Evolutionary conservation across 2,113 vertebrate genomes (phyloP).

Genomic region (Petroica traversi): DNA sequence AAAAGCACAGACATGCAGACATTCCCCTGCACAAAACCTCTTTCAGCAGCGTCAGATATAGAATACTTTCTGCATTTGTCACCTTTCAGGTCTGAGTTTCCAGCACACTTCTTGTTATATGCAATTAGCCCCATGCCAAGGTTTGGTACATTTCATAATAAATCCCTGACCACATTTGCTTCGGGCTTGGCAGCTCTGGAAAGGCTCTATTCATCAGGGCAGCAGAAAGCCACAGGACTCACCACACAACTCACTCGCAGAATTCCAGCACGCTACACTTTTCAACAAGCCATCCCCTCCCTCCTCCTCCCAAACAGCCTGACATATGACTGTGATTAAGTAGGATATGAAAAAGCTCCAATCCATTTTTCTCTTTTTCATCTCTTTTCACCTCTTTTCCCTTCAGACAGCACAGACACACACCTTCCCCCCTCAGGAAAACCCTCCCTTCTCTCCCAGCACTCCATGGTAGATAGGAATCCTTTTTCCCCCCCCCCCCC

Average conservation of each 20-base stretch:
- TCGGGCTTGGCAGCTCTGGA: constrained; percentile 78
- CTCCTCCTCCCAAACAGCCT: constrained; percentile 63
- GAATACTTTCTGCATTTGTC: constrained; percentile 79
- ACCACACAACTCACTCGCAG: constrained; percentile 65
- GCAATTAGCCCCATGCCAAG: constrained; percentile 80
- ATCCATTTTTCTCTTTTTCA: constrained; percentile 64
- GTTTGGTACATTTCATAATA: constrained; percentile 78
- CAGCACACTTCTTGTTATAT: constrained; percentile 76
- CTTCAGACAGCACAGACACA: neutral
- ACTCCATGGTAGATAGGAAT: constrained; percentile 56
- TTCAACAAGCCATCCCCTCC: constrained; percentile 66
- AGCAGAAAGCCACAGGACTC: constrained; percentile 68
- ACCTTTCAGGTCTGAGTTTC: constrained; percentile 73
- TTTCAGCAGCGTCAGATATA: constrained; percentile 73
- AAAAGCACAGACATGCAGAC: constrained; percentile 67
- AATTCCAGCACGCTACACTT: constrained; percentile 74
- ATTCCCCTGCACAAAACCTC: constrained; percentile 74
- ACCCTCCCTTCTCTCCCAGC: neutral
- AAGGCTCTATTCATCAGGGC: constrained; percentile 79
- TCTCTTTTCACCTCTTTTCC: constrained; percentile 9
- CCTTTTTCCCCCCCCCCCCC: too few relatives aligned
- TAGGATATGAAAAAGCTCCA: constrained; percentile 55
- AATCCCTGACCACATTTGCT: constrained; percentile 80
- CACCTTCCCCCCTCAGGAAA: neutral
- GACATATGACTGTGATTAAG: constrained; percentile 83